Base-by-base conservation (phyloP, 1,140 invertebrate genomes). In the Drosophila tristis region DNA sequence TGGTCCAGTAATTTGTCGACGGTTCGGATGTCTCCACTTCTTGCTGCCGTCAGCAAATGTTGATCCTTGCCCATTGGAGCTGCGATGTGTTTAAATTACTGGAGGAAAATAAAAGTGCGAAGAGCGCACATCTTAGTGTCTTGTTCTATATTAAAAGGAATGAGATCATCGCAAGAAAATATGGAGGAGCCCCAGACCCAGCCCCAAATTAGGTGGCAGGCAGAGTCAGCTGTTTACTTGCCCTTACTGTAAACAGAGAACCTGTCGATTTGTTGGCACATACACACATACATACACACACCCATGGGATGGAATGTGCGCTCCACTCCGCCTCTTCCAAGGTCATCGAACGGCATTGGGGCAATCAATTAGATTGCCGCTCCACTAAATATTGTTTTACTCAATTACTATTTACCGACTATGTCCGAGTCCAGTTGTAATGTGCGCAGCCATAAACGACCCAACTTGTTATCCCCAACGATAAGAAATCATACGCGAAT, bases 41-140 rank as follows among this genome's bases (percentile, higher is more conserved):
- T 95, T 78, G 97, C 97, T 80, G 97, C 98, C 92, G 98, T 97
- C 91, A 99, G 94, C 93, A 99, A 94, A 93, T 99, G 98, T 92
- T 98, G 97, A 93, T 98, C 97, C 78, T 90, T 91, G 90, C 97
- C 97, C 97, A 99, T 97, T 59, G 49, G 48, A 59, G 25, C 51
- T 45, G 29, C 29, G 31, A 29, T 49, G 23, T 43, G 47, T 48
- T 74, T 26, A 45, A 15, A 57, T 15, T 50, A 31, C 68, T 54
- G 23, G 16, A 47, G 26, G 2, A 51, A 48, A 23, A 55, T 8
- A 7, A 48, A 29, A 20, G 39, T 43, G 35, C 8, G 16, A 35
- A 35, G 31, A 44, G 29, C 55, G 45, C 66, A 70, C 65, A 58
- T 71, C 45, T 50, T 45, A 50, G 5, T 25, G 39, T 59, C 9